phyloP scores from a whole-genome alignment of 2,888 invertebrate species.

The Dicroscelio sp. region DNA sequence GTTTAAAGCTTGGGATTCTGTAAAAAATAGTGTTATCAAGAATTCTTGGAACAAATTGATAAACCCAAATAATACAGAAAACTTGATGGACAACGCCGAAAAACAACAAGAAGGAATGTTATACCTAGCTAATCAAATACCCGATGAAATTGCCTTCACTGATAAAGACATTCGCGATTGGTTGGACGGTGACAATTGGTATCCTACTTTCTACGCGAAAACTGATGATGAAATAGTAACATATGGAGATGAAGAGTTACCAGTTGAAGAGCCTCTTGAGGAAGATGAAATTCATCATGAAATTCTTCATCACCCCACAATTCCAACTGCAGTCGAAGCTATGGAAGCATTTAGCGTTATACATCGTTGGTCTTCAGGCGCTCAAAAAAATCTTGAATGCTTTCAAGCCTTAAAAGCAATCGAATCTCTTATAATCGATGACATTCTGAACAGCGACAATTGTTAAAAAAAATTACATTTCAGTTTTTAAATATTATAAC shows the following conservation, averaged over 20 bases:
- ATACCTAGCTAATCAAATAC: neutral
- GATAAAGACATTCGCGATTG: constrained; percentile 3
- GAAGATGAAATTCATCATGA: constrained; percentile 11
- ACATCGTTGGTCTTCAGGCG: neutral
- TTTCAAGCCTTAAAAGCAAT: neutral
- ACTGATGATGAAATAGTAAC: neutral
- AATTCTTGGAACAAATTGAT: neutral
- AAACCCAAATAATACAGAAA: neutral
- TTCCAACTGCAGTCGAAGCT: constrained; percentile 8
- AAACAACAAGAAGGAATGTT: neutral
- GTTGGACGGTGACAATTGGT: constrained; percentile 6
- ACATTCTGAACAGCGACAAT: neutral
- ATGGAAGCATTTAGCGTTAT: neutral
- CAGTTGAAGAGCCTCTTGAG: constrained; percentile 11
- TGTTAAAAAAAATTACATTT: neutral
- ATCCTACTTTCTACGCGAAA: constrained; percentile 12
- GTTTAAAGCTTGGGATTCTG: constrained; percentile 2
- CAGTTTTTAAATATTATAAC: neutral
- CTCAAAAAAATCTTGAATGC: neutral
- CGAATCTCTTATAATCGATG: neutral
- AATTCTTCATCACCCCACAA: neutral
- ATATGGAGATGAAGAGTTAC: constrained; percentile 3
- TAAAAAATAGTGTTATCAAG: constrained; percentile 16
- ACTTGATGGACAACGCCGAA: neutral
- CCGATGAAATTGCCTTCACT: constrained; percentile 1